Evolutionary conservation across 2,888 invertebrate species (phyloP), one percentile per base, ranked within the genome.

Genomic region (Laothoe populi): DNA sequence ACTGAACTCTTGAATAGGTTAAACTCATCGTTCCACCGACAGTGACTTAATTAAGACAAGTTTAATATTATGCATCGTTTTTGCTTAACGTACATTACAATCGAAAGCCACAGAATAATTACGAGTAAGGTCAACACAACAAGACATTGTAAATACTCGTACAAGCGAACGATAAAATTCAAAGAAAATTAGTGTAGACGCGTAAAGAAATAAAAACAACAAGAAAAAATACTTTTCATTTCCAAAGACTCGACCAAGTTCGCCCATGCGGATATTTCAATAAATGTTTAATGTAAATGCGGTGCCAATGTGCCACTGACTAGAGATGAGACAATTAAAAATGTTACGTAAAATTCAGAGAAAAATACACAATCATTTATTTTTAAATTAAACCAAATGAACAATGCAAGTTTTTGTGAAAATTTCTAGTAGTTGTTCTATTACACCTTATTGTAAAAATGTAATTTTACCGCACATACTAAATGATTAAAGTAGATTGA

Each of bases 261-360:
- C 53, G 31, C 31, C 35, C 53, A 11, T 35, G 53, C 19, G 31
- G 31, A 31, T 19, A 11, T 53, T 53, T 31, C 19, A 53, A 53
- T 53, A 53, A 53, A 53, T 53, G 19, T 53, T 53, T 10, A 10
- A 35, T 53, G 53, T 53, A 35, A 53, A 16, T 19, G 16, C 19
- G 53, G 3, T 3, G 3, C 8, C 10, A 10, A 2, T 4, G 16
- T 53, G 11, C 10, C 11, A 46, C 13, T 23, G 5, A 3, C 13
- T n/a, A n/a, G n/a, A n/a, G n/a, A n/a, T n/a, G n/a, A 49, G 16
- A 10, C 0, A 11, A 31, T 53, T 49, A 53, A 19, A 49, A 49
- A 31, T 26, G 13, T 5, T 4, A 31, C 16, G 7, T 16, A 48
- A 0, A 19, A 31, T 31, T 19, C 16, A 8, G n/a, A 16, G 40